Percentiles rank a stretch among this genome's conserved stretches.
phyloP scores from a whole-genome alignment of 1,140 invertebrate genomes.

The Hirudo medicinalis region DNA sequence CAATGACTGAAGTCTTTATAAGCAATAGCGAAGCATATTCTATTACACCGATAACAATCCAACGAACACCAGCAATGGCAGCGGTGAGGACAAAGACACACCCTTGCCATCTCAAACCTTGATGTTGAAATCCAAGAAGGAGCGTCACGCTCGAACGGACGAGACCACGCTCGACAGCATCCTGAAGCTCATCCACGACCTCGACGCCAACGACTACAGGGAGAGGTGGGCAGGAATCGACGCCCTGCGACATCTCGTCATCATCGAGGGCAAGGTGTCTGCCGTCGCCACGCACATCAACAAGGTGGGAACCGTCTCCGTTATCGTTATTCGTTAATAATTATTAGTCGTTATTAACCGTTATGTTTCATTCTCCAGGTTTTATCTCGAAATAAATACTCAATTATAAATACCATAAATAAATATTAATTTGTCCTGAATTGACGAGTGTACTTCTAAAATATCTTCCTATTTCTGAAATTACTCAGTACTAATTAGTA shows the following conservation, averaged over 20 bases:
- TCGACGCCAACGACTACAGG: background rate
- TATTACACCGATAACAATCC: too few species aligned
- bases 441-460: too few species aligned
- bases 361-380: too few species aligned
- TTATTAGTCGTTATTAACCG: background rate
- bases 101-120: background rate
- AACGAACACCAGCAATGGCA: background rate
- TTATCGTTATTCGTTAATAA: background rate
- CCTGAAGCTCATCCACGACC: background rate
- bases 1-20: too few species aligned
- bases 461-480: too few species aligned
- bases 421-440: too few species aligned
- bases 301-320: background rate
- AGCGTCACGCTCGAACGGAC: background rate
- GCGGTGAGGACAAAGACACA: background rate
- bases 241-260: background rate
- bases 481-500: too few species aligned
- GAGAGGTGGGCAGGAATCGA: background rate
- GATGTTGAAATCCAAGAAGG: background rate
- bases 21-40: too few species aligned
- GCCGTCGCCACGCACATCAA: background rate
- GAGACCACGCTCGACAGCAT: background rate
- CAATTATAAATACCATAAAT: too few species aligned
- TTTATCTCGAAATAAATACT: too few species aligned
- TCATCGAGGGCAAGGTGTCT: background rate